Evolutionary conservation across 2,797 vertebrate genomes (phyloP), one percentile per base, ranked within the genome.

Genomic region (Pipistrellus pygmaeus): DNA sequence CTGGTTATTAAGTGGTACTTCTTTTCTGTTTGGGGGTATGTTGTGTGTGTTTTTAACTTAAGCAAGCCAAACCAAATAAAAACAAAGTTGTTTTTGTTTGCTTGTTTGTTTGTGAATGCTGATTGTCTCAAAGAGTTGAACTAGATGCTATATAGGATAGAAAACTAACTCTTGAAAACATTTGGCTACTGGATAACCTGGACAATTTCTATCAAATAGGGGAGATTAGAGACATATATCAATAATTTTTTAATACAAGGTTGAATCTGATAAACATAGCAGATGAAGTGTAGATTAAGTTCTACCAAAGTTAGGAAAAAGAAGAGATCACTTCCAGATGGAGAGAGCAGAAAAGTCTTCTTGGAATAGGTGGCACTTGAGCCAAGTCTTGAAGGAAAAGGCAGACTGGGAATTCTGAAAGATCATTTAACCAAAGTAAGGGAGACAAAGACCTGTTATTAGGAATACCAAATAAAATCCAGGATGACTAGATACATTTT

Each of bases 91-190:
- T 48, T n/a, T 62, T 62, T 44, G 20, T 41, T 30, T 46, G 11
- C 46, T 82, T 64, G 30, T 46, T 86, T n/a, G 25, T n/a, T 71
- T 81, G 1, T 88, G 41, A 87, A 87, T 75, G 17, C 4, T 25
- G 71, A 6, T 15, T 15, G 0, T 48, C 30, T 27, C 10, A 75
- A 48, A 13, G n/a, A 87, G 30, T 25, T 81, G 30, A 83, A 41
- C 27, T 86, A n/a, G 7, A 53, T 60, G 23, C 13, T 77, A 41
- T 83, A 66, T n/a, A 90, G 41, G 3, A 91, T 7, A 64, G 32
- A 85, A 96, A 96, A 73, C 2, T 66, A 30, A 76, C 35, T 73
- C n/a, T 53, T 60, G 76, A 89, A 82, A 75, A 35, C 7, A 7
- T 76, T 64, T 30, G 72, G 3, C 5, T 25, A 2, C 81, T 68